A percentile compares a stretch with the other conserved stretches of the same genome.
phyloP scores from a whole-genome alignment of 2,888 invertebrate species.

The Ceraclea dissimilis region DNA sequence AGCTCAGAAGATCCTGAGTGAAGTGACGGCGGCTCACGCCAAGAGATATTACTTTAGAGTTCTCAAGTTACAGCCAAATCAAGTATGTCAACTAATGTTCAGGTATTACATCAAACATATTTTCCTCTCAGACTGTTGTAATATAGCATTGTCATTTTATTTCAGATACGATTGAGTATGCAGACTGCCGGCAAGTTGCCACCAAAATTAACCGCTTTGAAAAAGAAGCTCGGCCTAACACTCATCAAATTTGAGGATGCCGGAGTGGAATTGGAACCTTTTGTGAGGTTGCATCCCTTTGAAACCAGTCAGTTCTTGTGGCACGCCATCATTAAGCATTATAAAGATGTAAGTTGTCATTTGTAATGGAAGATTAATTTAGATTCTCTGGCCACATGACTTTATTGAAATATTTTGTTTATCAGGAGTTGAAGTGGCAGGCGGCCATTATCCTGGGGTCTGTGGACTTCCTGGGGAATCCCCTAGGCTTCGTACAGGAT shows the following conservation, averaged over 20 bases:
- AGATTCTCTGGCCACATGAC: neutral
- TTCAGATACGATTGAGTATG: conserved; percentile 79
- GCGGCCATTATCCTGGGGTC: conserved; percentile 93
- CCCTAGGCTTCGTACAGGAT: conserved; percentile 91
- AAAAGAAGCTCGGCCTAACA: conserved; percentile 78
- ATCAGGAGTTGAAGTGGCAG: conserved; percentile 84
- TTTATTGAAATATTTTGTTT: neutral
- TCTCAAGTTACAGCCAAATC: conserved; percentile 69
- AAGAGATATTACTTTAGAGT: conserved; percentile 83
- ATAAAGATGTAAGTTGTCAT: conserved; percentile 58
- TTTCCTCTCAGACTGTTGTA: neutral
- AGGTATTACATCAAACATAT: neutral
- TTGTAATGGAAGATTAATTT: neutral
- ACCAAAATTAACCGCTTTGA: conserved; percentile 67
- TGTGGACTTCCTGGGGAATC: conserved; percentile 96
- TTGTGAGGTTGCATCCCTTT: conserved; percentile 79
- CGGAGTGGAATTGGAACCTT: conserved; percentile 83
- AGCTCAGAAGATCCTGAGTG: conserved; percentile 69
- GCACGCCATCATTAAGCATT: conserved; percentile 77
- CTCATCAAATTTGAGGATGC: conserved; percentile 97
- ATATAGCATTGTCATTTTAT: conserved; percentile 3
- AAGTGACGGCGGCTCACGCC: conserved; percentile 72
- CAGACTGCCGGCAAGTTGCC: conserved; percentile 80
- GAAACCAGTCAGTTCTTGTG: conserved; percentile 82
- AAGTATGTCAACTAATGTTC: conserved; percentile 47